Conservation (phyloP, 2,797 vertebrate species). For the Lophotriccus pileatus region DNA sequence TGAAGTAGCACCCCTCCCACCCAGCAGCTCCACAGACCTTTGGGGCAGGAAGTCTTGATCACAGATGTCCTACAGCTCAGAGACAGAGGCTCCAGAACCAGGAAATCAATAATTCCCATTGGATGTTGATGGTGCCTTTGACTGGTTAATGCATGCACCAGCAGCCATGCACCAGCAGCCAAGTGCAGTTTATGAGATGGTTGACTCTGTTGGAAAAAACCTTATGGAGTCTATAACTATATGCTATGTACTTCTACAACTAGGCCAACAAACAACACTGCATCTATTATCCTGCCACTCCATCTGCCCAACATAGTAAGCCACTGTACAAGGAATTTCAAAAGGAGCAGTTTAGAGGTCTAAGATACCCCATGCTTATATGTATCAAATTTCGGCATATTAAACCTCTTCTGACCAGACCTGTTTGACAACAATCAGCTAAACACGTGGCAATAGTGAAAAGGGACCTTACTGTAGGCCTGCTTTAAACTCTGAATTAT, state of each 20-base stretch:
- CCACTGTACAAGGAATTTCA: not conserved
- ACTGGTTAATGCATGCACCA: too few relatives aligned
- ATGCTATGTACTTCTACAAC: not conserved
- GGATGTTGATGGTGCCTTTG: rapidly evolving
- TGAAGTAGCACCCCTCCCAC: not conserved
- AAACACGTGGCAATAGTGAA: not conserved
- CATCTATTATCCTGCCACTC: not conserved
- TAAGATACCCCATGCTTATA: not conserved
- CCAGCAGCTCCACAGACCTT: not conserved
- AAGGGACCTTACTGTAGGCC: not conserved
- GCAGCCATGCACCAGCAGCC: not conserved
- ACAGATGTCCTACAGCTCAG: not conserved
- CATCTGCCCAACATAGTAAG: not conserved
- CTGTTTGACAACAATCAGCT: not conserved
- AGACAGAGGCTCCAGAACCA: not conserved
- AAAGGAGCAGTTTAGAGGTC: not conserved
- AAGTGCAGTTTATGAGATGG: not conserved
- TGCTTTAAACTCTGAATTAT: not conserved
- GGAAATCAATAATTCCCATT: not conserved
- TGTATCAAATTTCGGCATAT: not conserved
- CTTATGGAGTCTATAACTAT: not conserved
- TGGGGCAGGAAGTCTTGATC: not conserved
- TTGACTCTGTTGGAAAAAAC: not conserved
- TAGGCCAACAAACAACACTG: not conserved
- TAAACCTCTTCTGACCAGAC: not conserved